Conservation (phyloP, 2,113 vertebrate species). For the Ahaetulla prasina region DNA sequence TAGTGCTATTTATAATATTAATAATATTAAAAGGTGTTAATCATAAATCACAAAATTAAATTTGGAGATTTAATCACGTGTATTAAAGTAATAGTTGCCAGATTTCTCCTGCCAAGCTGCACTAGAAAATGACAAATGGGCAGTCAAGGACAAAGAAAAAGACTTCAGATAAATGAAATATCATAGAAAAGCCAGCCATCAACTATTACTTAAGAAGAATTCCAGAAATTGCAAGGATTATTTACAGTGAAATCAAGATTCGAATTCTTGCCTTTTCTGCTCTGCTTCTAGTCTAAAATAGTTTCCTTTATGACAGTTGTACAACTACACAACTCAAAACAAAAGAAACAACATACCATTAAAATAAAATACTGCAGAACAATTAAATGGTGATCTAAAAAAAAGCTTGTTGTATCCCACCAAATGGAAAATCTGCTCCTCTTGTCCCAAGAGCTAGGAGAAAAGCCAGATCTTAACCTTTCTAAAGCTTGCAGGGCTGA, state of each 20-base stretch:
- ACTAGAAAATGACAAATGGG: not conserved
- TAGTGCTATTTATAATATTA: constrained; percentile 36
- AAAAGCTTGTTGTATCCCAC: not conserved
- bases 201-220: not conserved
- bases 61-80: constrained; percentile 64
- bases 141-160: not conserved
- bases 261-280: not conserved
- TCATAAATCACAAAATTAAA: constrained; percentile 54
- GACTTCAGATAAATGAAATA: not conserved
- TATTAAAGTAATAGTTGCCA: not conserved
- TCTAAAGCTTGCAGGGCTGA: not conserved
- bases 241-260: not conserved
- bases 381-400: not conserved
- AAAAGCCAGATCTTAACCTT: not conserved
- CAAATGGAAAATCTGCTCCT: not conserved
- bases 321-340: not conserved
- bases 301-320: not conserved
- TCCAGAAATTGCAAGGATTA: not conserved
- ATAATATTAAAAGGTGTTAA: constrained; percentile 59
- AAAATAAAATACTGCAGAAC: not conserved
- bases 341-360: not conserved
- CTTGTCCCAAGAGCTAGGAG: not conserved
- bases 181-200: not conserved
- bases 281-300: not conserved
- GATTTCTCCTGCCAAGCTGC: not conserved